phyloP scores from a whole-genome alignment of 53 echinoderm and acorn worm species.

The Zoroaster sp. region DNA sequence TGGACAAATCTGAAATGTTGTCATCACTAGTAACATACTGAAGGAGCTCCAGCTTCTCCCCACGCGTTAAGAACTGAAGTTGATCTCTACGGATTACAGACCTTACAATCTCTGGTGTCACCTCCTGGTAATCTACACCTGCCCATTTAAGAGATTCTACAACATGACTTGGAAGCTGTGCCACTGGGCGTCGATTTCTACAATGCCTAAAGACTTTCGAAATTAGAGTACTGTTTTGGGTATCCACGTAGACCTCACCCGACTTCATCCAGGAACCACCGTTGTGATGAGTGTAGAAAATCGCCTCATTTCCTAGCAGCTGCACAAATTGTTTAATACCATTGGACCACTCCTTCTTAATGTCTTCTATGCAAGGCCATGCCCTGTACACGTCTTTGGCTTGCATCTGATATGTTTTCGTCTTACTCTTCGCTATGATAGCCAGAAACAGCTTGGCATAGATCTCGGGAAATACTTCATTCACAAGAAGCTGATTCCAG shows the following conservation, averaged over 20 bases:
- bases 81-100: conserved; percentile 16
- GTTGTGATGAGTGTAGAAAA: conserved; percentile 52
- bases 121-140: neutral
- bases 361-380: conserved; percentile 54
- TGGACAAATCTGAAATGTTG: conserved; percentile 12
- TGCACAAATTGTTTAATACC: conserved; percentile 43
- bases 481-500: conserved; percentile 78
- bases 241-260: conserved; percentile 22
- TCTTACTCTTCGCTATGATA: neutral
- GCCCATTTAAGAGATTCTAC: conserved; percentile 6
- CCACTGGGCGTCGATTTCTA: conserved; percentile 2
- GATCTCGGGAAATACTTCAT: conserved; percentile 68
- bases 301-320: conserved; percentile 2
- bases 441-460: conserved; percentile 59
- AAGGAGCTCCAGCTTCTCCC: conserved; percentile 45
- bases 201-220: neutral
- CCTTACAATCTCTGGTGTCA: conserved; percentile 46
- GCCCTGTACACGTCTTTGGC: conserved; percentile 49
- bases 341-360: conserved; percentile 47
- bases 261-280: conserved; percentile 51
- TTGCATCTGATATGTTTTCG: neutral
- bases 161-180: conserved; percentile 28
- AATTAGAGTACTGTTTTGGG: neutral
- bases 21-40: conserved; percentile 35
- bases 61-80: neutral